Base-by-base conservation (phyloP, 2,797 vertebrate species). In the Fistularia commersonii region DNA sequence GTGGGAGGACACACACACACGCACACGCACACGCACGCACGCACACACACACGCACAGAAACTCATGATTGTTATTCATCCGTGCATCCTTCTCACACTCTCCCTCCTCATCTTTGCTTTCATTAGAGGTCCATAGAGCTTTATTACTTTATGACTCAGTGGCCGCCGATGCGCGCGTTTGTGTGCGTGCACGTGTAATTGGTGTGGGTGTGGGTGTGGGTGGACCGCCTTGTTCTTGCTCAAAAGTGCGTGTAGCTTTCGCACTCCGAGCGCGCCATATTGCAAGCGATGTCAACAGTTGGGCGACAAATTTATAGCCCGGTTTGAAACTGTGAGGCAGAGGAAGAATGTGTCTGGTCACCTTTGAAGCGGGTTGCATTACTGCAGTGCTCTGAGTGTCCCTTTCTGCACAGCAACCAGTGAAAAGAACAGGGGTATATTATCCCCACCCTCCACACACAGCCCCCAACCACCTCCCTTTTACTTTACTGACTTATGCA, bases 131-230 rank as follows among this genome's bases (percentile, higher is more conserved):
- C 64, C 74, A 76, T 68, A 2, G 71, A 74, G 66, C 74, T 89
- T 88, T 87, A 90, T 87, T 76, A 83, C 81, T 87, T 88, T 84
- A 86, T 82, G 84, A 85, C 85, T 81, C 56, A 66, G 64, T 79
- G 78, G 77, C 41, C 69, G 76, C 76, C 57, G 82, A 79, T 83
- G 74, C 78, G 50, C 48, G 45, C 39, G 61, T 60, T 55, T 65
- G 50, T 57, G 31, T 50, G 31, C 36, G 36, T n/a, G n/a, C n/a
- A n/a, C n/a, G 41, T 35, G 40, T 48, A 31, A 23, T 33, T 32
- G 23, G 34, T 50, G 45, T 64, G 66, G 62, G 64, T 70, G 54
- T 60, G 8, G 11, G 8, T 61, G 51, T 58, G 71, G 39, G 66
- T 41, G 64, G 46, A 39, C 46, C 42, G 54, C 54, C 69, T 79